Evolutionary conservation across 2,888 invertebrate genomes (phyloP), one percentile per base, ranked within the genome.

Genomic region (Amblyteles armatorius): DNA sequence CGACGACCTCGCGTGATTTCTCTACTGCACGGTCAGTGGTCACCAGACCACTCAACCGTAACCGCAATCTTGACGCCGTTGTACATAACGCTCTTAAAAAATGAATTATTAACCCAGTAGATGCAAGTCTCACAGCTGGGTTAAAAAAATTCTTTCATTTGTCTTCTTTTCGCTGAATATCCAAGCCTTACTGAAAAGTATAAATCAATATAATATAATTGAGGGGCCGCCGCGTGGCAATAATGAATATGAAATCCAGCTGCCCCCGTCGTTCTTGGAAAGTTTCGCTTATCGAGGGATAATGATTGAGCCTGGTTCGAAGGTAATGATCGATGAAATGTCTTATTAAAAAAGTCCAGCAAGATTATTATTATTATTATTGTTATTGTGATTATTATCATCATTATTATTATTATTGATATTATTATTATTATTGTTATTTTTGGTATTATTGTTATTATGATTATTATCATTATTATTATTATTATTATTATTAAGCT

Each of bases 221-320:
- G 2, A 52, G n/a, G 6, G 7, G 52, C 2, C 7, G 19, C n/a
- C n/a, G 19, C 52, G 52, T 19, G n/a, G 44, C 44, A 16, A 19
- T 55, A 57, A 22, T 40, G 29, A 44, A 16, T 29, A 57, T 40
- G 11, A 1, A 50, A 50, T 44, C 52, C 26, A 3, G 76, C 74
- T 26, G 57, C 22, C 57, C 77, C 77, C 77, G 44, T 81, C 84
- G 77, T 84, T 80, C 68, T 78, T 80, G 36, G 68, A 78, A 55
- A 40, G 36, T 29, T 68, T 77, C 33, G 19, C 19, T 68, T 68
- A 69, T 33, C 68, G 52, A 48, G 72, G 6, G 33, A 73, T 33
- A 40, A 84, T 84, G 81, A 68, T 84, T 57, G 13, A 73, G 84
- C 68, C 77, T 69, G 84, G 84, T 78, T 73, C 48, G 76, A 74